These are phyloP conservation scores for Spilosoma lubricipeda DNA, from an alignment of 2,888 invertebrate genomes.

Conservation along the genomic window DNA sequence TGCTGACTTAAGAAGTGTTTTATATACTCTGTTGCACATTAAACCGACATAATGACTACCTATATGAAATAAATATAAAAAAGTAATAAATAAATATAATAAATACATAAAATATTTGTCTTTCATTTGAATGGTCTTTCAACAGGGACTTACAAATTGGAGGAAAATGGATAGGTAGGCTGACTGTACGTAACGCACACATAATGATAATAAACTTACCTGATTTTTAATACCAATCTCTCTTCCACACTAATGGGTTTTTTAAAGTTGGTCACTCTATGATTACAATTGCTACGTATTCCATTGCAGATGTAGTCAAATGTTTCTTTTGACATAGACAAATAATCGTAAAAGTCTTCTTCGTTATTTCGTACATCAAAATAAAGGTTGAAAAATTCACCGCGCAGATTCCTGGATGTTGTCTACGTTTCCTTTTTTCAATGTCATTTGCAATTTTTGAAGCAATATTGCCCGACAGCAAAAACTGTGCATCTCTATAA, in stretches of 20 bases:
- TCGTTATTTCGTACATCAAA: constrained; percentile 13
- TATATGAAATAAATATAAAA: constrained; percentile 2
- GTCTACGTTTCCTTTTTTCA: constrained; percentile 16
- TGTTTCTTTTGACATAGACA: constrained; percentile 14
- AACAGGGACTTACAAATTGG: too few species aligned
- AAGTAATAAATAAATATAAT: too few species aligned
- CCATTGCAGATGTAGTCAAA: constrained; percentile 15
- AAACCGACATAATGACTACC: too few species aligned
- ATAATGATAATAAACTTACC: background rate
- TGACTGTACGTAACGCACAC: background rate
- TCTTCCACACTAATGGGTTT: constrained; percentile 11
- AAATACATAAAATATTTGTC: too few species aligned
- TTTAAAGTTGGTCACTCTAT: constrained; percentile 1
- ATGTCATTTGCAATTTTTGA: constrained; percentile 15
- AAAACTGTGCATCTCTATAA: constrained; percentile 13
- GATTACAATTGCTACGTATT: background rate
- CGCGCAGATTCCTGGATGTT: constrained; percentile 4
- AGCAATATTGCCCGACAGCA: constrained; percentile 14
- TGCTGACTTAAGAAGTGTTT: too few species aligned
- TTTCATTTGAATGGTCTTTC: background rate
- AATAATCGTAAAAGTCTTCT: constrained; percentile 9
- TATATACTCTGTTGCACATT: too few species aligned
- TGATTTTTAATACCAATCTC: constrained; percentile 9
- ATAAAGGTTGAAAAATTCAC: constrained; percentile 12
- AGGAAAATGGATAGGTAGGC: too few species aligned